phyloP scores from a whole-genome alignment of 1,140 invertebrate species.

The Sycophila sp. region DNA sequence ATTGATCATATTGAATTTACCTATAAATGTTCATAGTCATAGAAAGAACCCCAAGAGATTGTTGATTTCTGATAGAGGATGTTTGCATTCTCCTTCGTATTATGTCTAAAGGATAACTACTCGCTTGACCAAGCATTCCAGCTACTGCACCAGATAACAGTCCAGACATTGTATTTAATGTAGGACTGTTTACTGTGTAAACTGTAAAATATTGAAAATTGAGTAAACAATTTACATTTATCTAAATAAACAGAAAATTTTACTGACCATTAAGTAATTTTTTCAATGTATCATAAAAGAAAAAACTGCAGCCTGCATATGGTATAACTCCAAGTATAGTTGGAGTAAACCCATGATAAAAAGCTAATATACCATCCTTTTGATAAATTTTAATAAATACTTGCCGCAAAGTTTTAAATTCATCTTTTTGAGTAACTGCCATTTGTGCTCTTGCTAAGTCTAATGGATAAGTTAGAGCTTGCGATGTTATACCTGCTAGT shows the following conservation, averaged over 20 bases:
- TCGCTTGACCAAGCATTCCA: constrained; percentile 93
- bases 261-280: constrained; percentile 78
- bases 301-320: constrained; percentile 97
- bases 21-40: constrained; percentile 74
- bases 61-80: constrained; percentile 70
- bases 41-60: constrained; percentile 72
- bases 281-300: constrained; percentile 96
- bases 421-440: constrained; percentile 89
- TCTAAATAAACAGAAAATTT: background rate
- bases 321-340: constrained; percentile 95
- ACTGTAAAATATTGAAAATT: constrained; percentile 45
- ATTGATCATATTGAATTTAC: constrained; percentile 57
- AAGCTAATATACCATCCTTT: constrained; percentile 80
- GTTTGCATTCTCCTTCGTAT: constrained; percentile 89
- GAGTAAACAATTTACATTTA: background rate
- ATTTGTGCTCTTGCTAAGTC: constrained; percentile 97
- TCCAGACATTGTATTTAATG: constrained; percentile 68
- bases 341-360: constrained; percentile 90
- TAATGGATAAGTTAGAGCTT: constrained; percentile 93
- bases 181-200: constrained; percentile 58
- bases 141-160: constrained; percentile 90
- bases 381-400: constrained; percentile 86
- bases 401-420: constrained; percentile 73
- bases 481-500: constrained; percentile 92
- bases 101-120: constrained; percentile 96